Evolutionary conservation across 1,140 invertebrate species (phyloP), one percentile per base, ranked within the genome.

Genomic region (Cydia amplana): DNA sequence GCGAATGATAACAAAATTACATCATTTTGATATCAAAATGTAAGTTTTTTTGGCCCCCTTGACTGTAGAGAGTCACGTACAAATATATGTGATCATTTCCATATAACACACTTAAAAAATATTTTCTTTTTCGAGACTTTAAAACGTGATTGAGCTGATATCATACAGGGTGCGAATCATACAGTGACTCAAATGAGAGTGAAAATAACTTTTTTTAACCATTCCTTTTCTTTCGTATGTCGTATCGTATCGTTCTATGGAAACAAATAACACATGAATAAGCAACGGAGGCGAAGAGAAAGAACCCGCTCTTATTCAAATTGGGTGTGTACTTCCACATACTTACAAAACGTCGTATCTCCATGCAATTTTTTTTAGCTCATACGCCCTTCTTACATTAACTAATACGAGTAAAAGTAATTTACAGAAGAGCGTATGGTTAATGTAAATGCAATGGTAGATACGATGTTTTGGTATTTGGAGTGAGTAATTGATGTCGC

Each of bases 241-340:
- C 20, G 55, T 60, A 60, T 12, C 55, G 20, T 60, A 60, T n/a
- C 7, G 2, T 60, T 0, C 20, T 3, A 23, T 60, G 55, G 55
- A 60, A 60, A 60, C 55, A 60, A 60, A 60, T 60, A n/a, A 60
- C 55, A 23, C 55, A 60, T 60, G 55, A 60, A 60, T 60, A 60
- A 60, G 55, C 55, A 60, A 60, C 18, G 55, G n/a, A 60, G 20
- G 9, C 55, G 7, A 23, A 60, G 55, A 60, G 20, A 60, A 60
- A 60, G 55, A 60, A 60, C 18, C 20, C 55, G 20, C 55, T 60
- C 55, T 60, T 60, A 60, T 60, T 60, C 55, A 60, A 60, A 60
- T 60, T 60, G 55, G 55, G 55, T 60, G 20, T 23, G 20, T 23
- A 60, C 20, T 60, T 10, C 18, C 18, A 12, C 9, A 10, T 23